phyloP scores from a whole-genome alignment of 1,140 invertebrate species.

The Orchesella cincta region DNA sequence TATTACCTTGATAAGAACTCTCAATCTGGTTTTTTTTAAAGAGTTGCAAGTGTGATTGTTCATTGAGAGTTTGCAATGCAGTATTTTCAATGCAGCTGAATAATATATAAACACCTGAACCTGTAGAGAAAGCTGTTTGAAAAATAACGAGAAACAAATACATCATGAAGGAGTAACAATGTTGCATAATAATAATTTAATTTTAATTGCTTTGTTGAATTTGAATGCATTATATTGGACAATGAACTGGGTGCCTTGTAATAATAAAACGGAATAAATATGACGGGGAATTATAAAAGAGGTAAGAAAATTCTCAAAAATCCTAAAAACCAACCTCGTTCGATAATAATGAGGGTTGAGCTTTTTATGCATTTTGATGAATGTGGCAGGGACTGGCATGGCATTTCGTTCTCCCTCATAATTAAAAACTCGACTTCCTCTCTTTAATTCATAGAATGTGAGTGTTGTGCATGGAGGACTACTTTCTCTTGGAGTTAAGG shows the following conservation, averaged over 20 bases:
- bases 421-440: slow-evolving; percentile 4
- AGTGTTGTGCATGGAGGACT: neutral
- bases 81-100: neutral
- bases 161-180: no score
- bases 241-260: no score
- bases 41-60: neutral
- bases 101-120: neutral
- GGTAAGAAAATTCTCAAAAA: no score
- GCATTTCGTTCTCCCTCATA: neutral
- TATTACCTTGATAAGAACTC: slow-evolving; percentile 24
- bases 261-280: no score
- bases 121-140: no score
- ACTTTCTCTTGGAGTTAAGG: neutral
- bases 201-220: no score
- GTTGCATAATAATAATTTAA: no score
- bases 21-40: neutral
- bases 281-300: no score
- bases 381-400: neutral
- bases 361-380: slow-evolving; percentile 9
- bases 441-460: neutral
- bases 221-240: no score
- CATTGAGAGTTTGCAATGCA: neutral
- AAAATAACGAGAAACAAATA: no score
- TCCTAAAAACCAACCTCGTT: no score
- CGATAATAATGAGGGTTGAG: no score